Percentiles rank a stretch among this genome's conserved stretches.
Conservation (phyloP, 92 coral and sea anemone species). For the Desmophyllum pertusum region DNA sequence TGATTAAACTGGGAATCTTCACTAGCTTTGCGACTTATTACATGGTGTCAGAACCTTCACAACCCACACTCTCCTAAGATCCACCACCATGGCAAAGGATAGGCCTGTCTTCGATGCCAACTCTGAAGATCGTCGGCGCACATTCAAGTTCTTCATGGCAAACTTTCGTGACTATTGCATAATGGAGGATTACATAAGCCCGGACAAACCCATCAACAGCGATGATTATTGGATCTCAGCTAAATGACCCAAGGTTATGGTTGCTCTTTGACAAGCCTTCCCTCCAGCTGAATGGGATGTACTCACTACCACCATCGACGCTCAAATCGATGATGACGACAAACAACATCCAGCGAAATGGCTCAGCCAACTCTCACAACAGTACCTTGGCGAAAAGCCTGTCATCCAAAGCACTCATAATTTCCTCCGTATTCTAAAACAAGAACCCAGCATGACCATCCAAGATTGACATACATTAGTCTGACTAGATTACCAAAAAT, state of each 20-base stretch:
- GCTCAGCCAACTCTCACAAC: slow-evolving; percentile 34
- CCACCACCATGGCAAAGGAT: slow-evolving; percentile 25
- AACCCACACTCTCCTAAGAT: too few species aligned
- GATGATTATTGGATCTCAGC: slow-evolving; percentile 44
- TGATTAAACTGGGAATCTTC: too few species aligned
- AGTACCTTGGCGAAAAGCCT: slow-evolving; percentile 56
- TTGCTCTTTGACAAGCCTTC: slow-evolving; percentile 47
- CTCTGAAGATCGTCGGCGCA: slow-evolving; percentile 36
- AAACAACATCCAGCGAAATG: slow-evolving; percentile 58
- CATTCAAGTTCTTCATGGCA: slow-evolving; percentile 42
- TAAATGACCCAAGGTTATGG: slow-evolving; percentile 42
- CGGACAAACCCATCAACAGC: slow-evolving; percentile 27
- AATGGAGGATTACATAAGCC: slow-evolving; percentile 8
- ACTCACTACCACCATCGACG: slow-evolving; percentile 38
- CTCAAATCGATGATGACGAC: slow-evolving; percentile 41
- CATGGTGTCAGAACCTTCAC: too few species aligned
- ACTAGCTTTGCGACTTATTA: too few species aligned
- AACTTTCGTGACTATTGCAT: slow-evolving; percentile 23
- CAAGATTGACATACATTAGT: slow-evolving; percentile 59
- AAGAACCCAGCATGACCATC: slow-evolving; percentile 54
- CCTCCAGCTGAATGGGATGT: slow-evolving; percentile 57
- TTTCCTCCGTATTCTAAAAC: slow-evolving; percentile 55
- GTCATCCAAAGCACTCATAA: slow-evolving; percentile 45
- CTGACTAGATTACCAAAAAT: slow-evolving; percentile 58
- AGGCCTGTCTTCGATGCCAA: slow-evolving; percentile 44